phyloP scores from a whole-genome alignment of 2,797 vertebrate species.

The Myiotriccus ornatus region DNA sequence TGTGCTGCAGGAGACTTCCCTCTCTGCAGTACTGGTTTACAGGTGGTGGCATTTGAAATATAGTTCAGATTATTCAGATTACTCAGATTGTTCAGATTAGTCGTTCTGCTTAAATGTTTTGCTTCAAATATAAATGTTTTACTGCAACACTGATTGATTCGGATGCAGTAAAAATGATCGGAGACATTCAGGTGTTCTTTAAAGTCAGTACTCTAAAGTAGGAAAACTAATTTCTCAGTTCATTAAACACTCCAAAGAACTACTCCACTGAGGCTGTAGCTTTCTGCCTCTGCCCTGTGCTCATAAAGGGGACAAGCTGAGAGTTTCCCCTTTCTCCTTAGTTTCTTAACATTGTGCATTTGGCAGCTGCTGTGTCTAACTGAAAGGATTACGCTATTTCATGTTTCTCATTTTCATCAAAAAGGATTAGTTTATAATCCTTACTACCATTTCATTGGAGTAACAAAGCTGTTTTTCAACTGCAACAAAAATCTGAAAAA shows the following conservation, averaged over 20 bases:
- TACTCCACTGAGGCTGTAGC: background rate
- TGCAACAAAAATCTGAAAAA: background rate
- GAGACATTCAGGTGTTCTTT: background rate
- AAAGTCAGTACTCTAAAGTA: background rate
- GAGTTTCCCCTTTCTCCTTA: background rate
- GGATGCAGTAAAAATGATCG: background rate
- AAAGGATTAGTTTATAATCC: conserved; percentile 41
- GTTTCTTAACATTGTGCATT: background rate
- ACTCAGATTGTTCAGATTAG: too few species aligned
- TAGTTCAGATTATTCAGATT: background rate
- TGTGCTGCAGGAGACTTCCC: background rate
- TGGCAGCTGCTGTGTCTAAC: background rate
- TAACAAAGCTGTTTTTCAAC: background rate
- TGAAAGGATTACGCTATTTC: background rate
- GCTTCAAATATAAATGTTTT: background rate
- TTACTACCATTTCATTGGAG: background rate
- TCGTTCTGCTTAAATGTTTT: background rate
- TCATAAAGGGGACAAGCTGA: background rate
- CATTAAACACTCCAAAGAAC: background rate
- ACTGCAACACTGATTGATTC: background rate
- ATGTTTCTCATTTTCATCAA: conserved; percentile 21
- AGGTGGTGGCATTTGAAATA: background rate
- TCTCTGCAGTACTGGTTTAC: background rate
- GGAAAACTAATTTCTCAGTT: conserved; percentile 5
- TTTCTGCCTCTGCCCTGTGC: background rate